Conservation (phyloP, 2,113 vertebrate genomes). For the Copsychus sechellarum region DNA sequence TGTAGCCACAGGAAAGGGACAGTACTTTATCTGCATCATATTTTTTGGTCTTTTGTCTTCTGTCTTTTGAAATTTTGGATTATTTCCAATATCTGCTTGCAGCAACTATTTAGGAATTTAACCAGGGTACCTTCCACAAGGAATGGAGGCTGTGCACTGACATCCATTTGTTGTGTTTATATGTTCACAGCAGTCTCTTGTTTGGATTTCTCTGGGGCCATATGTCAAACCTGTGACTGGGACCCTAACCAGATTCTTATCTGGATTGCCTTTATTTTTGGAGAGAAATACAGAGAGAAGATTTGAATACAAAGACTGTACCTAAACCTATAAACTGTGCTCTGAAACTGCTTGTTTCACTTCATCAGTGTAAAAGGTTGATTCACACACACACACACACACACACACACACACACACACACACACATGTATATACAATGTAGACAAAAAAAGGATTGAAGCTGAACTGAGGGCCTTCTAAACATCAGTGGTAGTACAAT, state of each 20-base stretch:
- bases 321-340: background rate
- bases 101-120: background rate
- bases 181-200: background rate
- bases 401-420: background rate
- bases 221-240: background rate
- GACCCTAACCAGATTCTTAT: background rate
- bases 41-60: background rate
- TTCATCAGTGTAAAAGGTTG: background rate
- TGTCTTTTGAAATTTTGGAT: background rate
- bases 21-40: background rate
- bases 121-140: background rate
- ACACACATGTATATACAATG: fast-evolving
- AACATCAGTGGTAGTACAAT: background rate
- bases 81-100: background rate
- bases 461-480: background rate
- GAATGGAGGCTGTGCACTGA: background rate
- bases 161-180: background rate
- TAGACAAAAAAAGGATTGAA: background rate
- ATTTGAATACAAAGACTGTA: background rate
- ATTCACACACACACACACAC: background rate
- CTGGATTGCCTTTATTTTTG: background rate
- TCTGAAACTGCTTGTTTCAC: background rate
- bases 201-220: background rate
- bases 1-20: background rate
- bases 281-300: background rate